Conservation (phyloP, 2,113 vertebrate genomes). For the Tympanuchus pallidicinctus region DNA sequence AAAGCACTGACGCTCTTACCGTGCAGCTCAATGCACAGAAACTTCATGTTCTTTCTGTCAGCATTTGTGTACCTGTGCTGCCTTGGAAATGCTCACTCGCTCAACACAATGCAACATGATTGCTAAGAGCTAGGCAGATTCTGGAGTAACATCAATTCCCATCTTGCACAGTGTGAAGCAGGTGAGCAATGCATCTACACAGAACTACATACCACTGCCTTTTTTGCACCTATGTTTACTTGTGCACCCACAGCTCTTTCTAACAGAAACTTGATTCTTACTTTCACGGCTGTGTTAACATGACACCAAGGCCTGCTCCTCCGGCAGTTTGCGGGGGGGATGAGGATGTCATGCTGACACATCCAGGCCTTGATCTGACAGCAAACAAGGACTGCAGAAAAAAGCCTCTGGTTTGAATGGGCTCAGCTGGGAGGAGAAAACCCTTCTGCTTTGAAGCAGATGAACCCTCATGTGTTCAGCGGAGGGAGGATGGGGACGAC, state of each 20-base stretch:
- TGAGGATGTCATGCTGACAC: constrained; percentile 42
- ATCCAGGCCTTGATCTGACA: constrained; percentile 61
- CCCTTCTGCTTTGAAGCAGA: background rate
- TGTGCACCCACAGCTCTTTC: background rate
- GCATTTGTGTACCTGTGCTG: background rate
- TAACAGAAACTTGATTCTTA: constrained; percentile 34
- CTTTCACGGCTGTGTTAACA: constrained; percentile 27
- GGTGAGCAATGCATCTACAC: background rate
- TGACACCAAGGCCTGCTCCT: constrained; percentile 46
- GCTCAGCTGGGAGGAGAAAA: constrained; percentile 18
- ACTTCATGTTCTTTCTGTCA: background rate
- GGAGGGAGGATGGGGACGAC: background rate
- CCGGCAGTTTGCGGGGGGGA: accelerated
- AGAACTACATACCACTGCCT: background rate
- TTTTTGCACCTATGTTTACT: constrained; percentile 40
- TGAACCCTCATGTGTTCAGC: background rate
- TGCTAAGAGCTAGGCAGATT: background rate
- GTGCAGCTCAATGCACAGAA: background rate
- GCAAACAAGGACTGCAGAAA: constrained; percentile 14
- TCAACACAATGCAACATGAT: background rate
- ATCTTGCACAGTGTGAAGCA: background rate
- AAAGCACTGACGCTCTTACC: background rate
- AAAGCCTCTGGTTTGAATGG: background rate
- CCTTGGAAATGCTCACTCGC: background rate
- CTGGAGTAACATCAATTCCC: background rate